Percentiles rank a stretch among this genome's conserved stretches.
Conservation (phyloP, 2,797 vertebrate genomes). For the Periparus ater region DNA sequence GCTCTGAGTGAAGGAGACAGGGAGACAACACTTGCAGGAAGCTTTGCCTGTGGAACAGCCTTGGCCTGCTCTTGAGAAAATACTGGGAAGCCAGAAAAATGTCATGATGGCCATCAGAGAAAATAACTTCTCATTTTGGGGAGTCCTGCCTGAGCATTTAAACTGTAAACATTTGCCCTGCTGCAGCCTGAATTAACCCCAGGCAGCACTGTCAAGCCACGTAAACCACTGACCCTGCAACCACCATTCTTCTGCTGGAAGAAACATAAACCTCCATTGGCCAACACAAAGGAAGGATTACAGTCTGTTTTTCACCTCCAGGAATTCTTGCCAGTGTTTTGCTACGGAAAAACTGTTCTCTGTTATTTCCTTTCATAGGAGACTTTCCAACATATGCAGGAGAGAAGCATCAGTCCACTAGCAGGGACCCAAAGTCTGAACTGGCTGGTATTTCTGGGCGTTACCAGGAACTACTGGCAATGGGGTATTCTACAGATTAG, state of each 20-base stretch:
- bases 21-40: not conserved
- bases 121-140: not conserved
- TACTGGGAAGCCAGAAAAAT: slow-evolving; percentile 32
- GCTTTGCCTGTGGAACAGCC: not conserved
- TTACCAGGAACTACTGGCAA: not conserved
- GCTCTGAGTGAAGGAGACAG: not conserved
- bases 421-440: not conserved
- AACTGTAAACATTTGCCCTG: not conserved
- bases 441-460: not conserved
- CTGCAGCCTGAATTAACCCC: slow-evolving; percentile 45
- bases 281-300: slow-evolving; percentile 20
- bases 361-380: not conserved
- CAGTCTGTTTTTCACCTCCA: slow-evolving; percentile 14
- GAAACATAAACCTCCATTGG: not conserved
- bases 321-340: slow-evolving; percentile 13
- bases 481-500: not conserved
- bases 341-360: slow-evolving; percentile 9
- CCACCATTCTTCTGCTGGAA: slow-evolving; percentile 7
- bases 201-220: not conserved
- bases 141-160: not conserved
- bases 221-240: slow-evolving; percentile 31
- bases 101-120: not conserved
- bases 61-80: slow-evolving; percentile 4
- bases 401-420: not conserved
- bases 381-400: not conserved